A percentile compares a stretch with the other conserved stretches of the same genome.
phyloP scores from a whole-genome alignment of 2,888 invertebrate species.

The Drosophila rubida region DNA sequence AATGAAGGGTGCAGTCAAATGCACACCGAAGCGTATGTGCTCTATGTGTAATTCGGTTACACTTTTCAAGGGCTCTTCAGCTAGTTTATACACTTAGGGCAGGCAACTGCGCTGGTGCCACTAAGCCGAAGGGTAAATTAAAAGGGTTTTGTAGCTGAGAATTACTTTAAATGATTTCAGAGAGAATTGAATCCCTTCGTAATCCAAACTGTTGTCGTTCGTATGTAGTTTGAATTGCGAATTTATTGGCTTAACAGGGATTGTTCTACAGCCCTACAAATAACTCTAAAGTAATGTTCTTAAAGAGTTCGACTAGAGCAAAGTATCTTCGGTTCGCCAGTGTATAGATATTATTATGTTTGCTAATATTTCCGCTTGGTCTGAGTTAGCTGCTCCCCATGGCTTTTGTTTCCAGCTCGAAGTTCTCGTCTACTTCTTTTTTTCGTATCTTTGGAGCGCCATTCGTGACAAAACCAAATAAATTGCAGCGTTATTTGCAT shows the following conservation, averaged over 20 bases:
- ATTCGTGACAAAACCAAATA: slow-evolving; percentile 77
- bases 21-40: slow-evolving; percentile 42
- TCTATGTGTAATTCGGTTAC: slow-evolving; percentile 14
- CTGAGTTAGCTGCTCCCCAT: slow-evolving; percentile 39
- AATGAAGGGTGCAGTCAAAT: slow-evolving; percentile 40
- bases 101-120: neutral
- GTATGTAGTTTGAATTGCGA: neutral
- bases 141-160: neutral
- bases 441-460: slow-evolving; percentile 47
- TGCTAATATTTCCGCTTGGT: slow-evolving; percentile 66
- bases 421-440: slow-evolving; percentile 9
- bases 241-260: neutral
- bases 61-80: neutral
- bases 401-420: slow-evolving; percentile 15
- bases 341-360: slow-evolving; percentile 59
- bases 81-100: neutral
- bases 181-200: neutral
- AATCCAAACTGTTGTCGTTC: neutral
- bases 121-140: neutral
- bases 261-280: neutral
- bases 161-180: neutral
- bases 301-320: neutral
- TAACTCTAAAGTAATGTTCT: neutral
- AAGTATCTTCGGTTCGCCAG: slow-evolving; percentile 23
- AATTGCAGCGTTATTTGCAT: slow-evolving; percentile 77